Conservation (phyloP, 2,113 vertebrate species). For the Cyrtonyx montezumae region DNA sequence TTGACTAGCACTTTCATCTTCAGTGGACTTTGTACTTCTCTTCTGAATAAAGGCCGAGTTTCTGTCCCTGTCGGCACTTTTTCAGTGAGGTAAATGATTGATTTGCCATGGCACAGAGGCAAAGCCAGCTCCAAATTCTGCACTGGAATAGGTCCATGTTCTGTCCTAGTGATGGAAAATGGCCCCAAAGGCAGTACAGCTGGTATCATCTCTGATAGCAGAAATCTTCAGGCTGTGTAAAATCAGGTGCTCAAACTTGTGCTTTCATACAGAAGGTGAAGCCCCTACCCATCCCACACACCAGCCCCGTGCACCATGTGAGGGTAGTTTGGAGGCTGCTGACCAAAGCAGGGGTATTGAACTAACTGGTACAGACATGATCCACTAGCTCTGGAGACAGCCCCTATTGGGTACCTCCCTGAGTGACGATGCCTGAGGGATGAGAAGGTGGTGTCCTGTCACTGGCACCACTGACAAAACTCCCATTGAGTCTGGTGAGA, state of each 20-base stretch:
- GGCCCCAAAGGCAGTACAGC: background rate
- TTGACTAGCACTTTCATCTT: background rate
- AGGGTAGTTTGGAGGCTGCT: background rate
- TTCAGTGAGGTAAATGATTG: background rate
- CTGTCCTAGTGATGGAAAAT: background rate
- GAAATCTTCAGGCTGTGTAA: background rate
- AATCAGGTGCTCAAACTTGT: background rate
- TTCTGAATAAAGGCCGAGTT: background rate
- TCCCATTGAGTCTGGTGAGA: background rate
- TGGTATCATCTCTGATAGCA: background rate
- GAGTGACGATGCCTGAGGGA: background rate
- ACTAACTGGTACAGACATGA: background rate
- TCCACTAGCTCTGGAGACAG: background rate
- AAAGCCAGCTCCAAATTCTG: background rate
- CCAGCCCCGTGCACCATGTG: background rate
- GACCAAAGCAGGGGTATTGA: background rate
- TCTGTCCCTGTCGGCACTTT: background rate
- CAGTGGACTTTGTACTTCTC: background rate
- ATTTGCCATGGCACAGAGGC: background rate
- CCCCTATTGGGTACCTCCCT: background rate
- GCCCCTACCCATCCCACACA: background rate
- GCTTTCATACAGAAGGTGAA: background rate
- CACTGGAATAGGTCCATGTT: background rate
- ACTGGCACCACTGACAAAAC: constrained; percentile 32
- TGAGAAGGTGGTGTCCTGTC: background rate